phyloP scores from a whole-genome alignment of 37 sponge, comb jelly and placozoan species.

The Hormiphora californensis region DNA sequence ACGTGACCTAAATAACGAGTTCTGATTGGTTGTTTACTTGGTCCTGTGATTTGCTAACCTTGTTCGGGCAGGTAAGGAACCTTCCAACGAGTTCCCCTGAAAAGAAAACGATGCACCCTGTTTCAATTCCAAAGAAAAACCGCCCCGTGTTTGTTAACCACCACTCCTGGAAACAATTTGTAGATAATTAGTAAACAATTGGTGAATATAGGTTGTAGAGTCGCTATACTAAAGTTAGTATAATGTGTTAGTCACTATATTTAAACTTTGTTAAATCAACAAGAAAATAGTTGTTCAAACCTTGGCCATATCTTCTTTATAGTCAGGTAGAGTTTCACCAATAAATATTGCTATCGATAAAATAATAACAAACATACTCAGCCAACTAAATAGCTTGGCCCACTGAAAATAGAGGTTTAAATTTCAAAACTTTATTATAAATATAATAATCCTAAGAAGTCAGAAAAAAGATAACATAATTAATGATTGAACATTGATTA shows the following conservation, averaged over 20 bases:
- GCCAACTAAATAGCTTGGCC: conserved; percentile 52
- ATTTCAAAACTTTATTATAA: neutral
- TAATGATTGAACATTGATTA: too few relatives aligned
- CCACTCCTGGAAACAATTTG: neutral
- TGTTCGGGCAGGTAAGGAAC: conserved; percentile 6
- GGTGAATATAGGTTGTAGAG: too few relatives aligned
- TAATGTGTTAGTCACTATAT: too few relatives aligned
- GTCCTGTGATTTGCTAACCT: too few relatives aligned
- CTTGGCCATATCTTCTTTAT: conserved; percentile 14
- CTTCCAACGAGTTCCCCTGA: conserved; percentile 18
- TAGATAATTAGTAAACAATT: neutral
- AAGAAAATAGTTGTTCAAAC: too few relatives aligned
- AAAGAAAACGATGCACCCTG: conserved; percentile 17
- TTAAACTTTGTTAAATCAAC: too few relatives aligned
- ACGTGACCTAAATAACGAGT: too few relatives aligned
- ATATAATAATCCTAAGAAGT: neutral
- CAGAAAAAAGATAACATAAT: neutral
- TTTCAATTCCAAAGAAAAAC: conserved; percentile 44
- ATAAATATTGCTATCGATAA: conserved; percentile 21
- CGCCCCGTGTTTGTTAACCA: neutral
- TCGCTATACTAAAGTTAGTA: too few relatives aligned
- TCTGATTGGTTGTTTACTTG: too few relatives aligned
- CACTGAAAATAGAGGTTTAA: neutral
- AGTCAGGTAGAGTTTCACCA: conserved; percentile 24
- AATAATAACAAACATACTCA: conserved; percentile 15